Evolutionary conservation across 2,888 invertebrate species (phyloP), one percentile per base, ranked within the genome.

Genomic region (Amphipyra tragopoginis): DNA sequence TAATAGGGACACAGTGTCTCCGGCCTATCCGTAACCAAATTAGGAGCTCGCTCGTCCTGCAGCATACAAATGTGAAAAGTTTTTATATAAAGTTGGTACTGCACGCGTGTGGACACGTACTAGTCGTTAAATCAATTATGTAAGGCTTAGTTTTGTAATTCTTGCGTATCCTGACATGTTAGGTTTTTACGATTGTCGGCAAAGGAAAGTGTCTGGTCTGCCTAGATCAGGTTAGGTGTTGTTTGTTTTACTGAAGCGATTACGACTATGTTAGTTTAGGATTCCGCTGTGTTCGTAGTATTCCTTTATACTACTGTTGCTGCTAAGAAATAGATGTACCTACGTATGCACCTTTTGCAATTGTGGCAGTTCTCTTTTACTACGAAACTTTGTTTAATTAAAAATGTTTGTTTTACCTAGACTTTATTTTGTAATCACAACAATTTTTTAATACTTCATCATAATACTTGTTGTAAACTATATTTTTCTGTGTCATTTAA

Each of bases 21-120:
- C 65, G 63, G 75, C 73, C 76, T 80, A 76, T 78, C 69, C 62
- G 70, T 65, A 61, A 64, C 88, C 87, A 82, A 88, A 87, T 87
- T 86, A 81, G 90, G 87, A 76, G 65, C 79, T 72, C 65, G 74
- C 61, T 79, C 76, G 80, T 80, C 69, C 69, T 68, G 29, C 60
- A 51, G 87, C 80, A 85, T 88, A 86, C 83, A 76, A 85, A 90
- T 77, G 75, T 45, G 56, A 43, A n/a, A 26, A 10, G 14, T 74
- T 79, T 82, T 84, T 81, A 81, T 79, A 76, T 84, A 82, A 81
- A 71, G 55, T 65, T 55, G 55, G 49, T 60, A 75, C 66, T 63
- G 42, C 26, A 54, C 14, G 26, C 56, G 62, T 60, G 68, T 72
- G 63, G 51, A 50, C 78, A 75, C 76, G 74, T 66, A 38, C 56